phyloP scores from a whole-genome alignment of 1,140 invertebrate species.

The Diplogasteroides magnus region DNA sequence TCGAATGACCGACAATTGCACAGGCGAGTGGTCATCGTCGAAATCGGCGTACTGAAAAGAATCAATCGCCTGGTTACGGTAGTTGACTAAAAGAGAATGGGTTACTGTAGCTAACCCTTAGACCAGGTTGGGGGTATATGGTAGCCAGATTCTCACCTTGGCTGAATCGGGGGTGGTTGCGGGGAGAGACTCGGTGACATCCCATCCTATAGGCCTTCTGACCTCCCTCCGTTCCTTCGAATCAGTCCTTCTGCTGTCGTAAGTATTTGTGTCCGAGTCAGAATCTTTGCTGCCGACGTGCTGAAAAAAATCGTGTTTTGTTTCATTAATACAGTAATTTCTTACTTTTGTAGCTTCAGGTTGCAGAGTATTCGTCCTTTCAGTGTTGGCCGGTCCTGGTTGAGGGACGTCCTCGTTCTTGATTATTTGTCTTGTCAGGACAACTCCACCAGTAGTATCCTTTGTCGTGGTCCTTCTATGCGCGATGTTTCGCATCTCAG shows the following conservation, averaged over 20 bases:
- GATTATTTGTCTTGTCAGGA: constrained; percentile 40
- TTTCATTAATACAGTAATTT: neutral
- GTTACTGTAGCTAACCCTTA: too few species aligned
- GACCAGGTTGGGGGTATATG: too few species aligned
- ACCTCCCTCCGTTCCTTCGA: constrained; percentile 3
- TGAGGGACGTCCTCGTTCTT: constrained; percentile 33
- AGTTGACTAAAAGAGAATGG: too few species aligned
- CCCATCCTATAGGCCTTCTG: constrained; percentile 2
- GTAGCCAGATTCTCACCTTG: constrained; percentile 3
- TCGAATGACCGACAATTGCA: neutral
- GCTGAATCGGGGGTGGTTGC: constrained; percentile 30
- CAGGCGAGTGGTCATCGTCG: constrained; percentile 6
- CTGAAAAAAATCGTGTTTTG: constrained; percentile 14
- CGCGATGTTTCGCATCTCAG: constrained; percentile 44
- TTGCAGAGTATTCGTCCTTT: neutral
- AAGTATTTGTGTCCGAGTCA: constrained; percentile 28
- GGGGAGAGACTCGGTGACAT: constrained; percentile 15
- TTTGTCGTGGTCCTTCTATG: constrained; percentile 20
- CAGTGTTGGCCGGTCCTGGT: constrained; percentile 12
- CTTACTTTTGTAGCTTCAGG: neutral
- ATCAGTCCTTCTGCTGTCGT: constrained; percentile 22
- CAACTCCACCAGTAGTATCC: constrained; percentile 32
- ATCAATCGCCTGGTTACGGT: too few species aligned
- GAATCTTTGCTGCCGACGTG: constrained; percentile 28
- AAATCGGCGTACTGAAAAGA: constrained; percentile 25